Evolutionary conservation across 2,113 vertebrate genomes (phyloP).

Genomic region (Panthera uncia): DNA sequence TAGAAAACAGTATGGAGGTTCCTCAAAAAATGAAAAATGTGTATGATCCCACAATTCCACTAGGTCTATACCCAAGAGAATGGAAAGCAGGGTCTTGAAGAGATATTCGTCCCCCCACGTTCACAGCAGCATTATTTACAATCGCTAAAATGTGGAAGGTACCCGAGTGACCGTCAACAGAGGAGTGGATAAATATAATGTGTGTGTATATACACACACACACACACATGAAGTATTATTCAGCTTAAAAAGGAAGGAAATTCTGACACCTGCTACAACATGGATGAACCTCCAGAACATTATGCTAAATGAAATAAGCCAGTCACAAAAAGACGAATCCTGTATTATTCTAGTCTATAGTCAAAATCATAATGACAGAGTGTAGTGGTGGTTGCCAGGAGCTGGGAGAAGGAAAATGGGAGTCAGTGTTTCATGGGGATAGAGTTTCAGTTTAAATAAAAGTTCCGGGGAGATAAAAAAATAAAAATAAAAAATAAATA

Average conservation of each 20-base stretch:
- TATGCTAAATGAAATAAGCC: neutral
- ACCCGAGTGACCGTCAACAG: neutral
- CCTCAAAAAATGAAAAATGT: too few relatives aligned
- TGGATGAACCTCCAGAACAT: neutral
- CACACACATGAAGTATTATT: neutral
- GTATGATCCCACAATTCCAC: too few relatives aligned
- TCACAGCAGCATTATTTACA: neutral
- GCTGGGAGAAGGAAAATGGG: neutral
- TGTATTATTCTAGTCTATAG: neutral
- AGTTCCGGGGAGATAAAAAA: neutral
- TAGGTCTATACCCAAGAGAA: too few relatives aligned
- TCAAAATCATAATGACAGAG: neutral
- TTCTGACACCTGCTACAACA: too few relatives aligned
- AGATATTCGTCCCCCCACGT: too few relatives aligned
- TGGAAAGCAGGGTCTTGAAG: too few relatives aligned
- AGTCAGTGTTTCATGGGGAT: neutral
- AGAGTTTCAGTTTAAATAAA: neutral
- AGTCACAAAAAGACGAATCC: neutral
- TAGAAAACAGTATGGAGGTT: neutral
- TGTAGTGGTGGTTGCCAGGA: neutral
- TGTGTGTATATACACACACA: neutral
- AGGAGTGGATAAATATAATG: too few relatives aligned
- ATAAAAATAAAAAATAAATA: too few relatives aligned
- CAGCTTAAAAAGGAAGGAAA: too few relatives aligned
- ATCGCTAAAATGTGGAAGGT: neutral